Evolutionary conservation across 2,888 invertebrate species (phyloP), one percentile per base, ranked within the genome.

Genomic region (Parnassius smintheus): DNA sequence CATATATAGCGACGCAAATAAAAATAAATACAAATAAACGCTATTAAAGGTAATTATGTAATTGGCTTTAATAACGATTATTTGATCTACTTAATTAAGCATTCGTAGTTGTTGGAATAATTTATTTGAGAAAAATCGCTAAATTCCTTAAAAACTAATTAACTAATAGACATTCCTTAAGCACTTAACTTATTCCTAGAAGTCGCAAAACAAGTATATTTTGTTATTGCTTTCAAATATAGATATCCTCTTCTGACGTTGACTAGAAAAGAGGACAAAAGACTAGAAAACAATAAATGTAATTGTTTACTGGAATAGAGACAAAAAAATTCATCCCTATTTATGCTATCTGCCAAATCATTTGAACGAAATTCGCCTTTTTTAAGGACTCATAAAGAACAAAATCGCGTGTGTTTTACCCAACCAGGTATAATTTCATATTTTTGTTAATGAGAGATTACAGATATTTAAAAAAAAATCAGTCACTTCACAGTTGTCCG

Each of bases 381-480:
- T 18, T 2, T 0, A 0, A 9, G 18, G 42, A 0, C n/a, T 0
- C 7, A 35, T 53, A 62, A 11, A 2, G 53, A 7, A 2, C 12
- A 53, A 4, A 57, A 41, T 48, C 52, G 53, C 42, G 18, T 57
- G 42, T 9, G 11, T 22, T 46, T 0, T 18, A 2, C 18, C 18
- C 18, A n/a, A 9, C 12, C 53, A 62, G 52, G 57, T 62, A 62
- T 11, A 49, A 42, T 22, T 52, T 62, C 48, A 56, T 52, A 57
- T 57, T 57, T 62, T 57, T 52, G n/a, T 9, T 41, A 62, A 57
- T 57, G 9, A 62, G 42, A 13, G n/a, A 48, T 13, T 62, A 48
- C 11, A 42, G 62, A 57, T 53, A 53, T 13, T 45, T 18, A 1
- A 22, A 12, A 9, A 52, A 61, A 10, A 41, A 41, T 61, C 13